These are phyloP conservation scores for Megalopta genalis DNA, from an alignment of 1,140 invertebrate genomes.

Conservation along the genomic window DNA sequence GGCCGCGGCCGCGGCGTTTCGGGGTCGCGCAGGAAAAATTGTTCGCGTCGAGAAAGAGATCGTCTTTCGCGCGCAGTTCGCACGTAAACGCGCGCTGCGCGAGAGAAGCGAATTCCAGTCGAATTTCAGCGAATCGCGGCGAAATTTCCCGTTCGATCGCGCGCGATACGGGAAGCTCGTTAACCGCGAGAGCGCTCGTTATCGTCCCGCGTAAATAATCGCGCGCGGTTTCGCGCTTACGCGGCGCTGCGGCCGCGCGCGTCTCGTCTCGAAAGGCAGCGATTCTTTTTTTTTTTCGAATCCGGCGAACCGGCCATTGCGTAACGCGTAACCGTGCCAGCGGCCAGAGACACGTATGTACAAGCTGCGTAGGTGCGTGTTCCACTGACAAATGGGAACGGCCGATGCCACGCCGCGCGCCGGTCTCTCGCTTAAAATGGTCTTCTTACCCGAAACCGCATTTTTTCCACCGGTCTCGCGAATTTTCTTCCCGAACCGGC, in stretches of 20 bases:
- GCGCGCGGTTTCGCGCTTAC: constrained; percentile 20
- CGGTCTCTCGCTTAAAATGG: not conserved
- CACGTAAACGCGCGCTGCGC: constrained; percentile 11
- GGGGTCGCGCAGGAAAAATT: not conserved
- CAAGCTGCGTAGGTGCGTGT: no score
- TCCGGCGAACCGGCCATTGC: constrained; percentile 27
- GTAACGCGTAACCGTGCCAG: constrained; percentile 5
- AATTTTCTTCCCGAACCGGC: no score
- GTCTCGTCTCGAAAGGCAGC: constrained; percentile 3
- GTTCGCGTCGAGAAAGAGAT: not conserved
- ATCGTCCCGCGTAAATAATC: constrained; percentile 23
- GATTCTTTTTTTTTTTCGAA: not conserved
- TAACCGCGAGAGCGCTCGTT: constrained; percentile 20
- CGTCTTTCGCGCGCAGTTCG: no score
- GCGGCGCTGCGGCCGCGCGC: no score
- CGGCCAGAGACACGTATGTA: no score
- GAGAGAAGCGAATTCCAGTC: not conserved
- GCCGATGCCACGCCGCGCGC: not conserved
- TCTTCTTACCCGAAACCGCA: no score
- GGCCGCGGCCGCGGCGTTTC: not conserved
- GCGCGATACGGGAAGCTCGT: constrained; percentile 19
- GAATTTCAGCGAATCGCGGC: constrained; percentile 14
- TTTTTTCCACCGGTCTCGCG: no score
- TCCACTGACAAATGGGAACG: no score
- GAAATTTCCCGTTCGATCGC: constrained; percentile 20